These are phyloP conservation scores for Hydrotaea cyrtoneurina DNA, from an alignment of 2,888 invertebrate species.

Conservation along the genomic window DNA sequence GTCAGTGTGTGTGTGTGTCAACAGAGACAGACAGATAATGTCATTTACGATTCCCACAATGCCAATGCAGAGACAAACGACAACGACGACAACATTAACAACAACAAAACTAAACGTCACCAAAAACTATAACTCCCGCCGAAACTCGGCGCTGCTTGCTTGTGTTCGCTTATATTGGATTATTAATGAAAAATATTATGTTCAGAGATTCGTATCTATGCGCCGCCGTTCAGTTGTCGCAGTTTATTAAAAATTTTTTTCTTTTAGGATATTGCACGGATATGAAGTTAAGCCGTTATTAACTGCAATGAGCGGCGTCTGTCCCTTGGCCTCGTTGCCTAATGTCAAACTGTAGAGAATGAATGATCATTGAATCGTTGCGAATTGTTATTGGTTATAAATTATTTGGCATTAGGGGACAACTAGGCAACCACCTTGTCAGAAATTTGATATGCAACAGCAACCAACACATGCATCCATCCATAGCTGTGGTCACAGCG, in stretches of 20 bases:
- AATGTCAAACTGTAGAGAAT: conserved; percentile 37
- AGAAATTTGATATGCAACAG: conserved; percentile 20
- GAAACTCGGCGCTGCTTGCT: conserved; percentile 29
- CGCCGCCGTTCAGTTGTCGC: conserved; percentile 15
- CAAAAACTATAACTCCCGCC: conserved; percentile 12
- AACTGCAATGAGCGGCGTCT: conserved; percentile 11
- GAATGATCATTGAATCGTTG: conserved; percentile 13
- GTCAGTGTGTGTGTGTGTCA: conserved; percentile 16
- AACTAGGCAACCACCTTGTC: conserved; percentile 16
- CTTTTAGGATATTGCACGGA: conserved; percentile 20
- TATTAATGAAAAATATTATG: conserved; percentile 57
- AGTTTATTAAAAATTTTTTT: conserved; percentile 12
- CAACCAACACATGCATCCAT: conserved; percentile 1
- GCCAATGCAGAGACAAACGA: conserved; percentile 45
- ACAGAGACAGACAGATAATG: conserved; percentile 54
- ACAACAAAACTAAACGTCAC: conserved; percentile 23
- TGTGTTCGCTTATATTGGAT: conserved; percentile 44
- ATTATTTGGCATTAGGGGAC: conserved; percentile 44
- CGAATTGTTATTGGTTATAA: conserved; percentile 29
- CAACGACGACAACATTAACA: conserved; percentile 12
- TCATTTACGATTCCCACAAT: conserved; percentile 56
- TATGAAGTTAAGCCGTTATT: conserved; percentile 41
- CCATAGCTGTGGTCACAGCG: background rate
- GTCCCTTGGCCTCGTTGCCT: conserved; percentile 2
- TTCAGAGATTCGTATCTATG: conserved; percentile 48